A percentile compares a stretch with the other conserved stretches of the same genome.
phyloP scores from a whole-genome alignment of 53 echinoderm and acorn worm species.

The Astropecten irregularis region DNA sequence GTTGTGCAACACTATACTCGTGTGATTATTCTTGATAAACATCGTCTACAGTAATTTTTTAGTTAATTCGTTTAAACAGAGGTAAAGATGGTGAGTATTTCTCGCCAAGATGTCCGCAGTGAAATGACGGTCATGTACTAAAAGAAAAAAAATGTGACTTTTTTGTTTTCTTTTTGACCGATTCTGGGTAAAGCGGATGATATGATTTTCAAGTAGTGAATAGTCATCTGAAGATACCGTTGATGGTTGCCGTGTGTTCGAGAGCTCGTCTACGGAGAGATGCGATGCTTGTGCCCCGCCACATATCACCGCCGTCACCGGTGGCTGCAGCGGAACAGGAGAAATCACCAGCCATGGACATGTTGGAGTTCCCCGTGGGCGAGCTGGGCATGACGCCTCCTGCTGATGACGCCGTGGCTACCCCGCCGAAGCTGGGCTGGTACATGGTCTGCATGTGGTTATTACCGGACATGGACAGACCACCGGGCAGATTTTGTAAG shows the following conservation, averaged over 20 bases:
- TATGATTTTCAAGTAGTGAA: slow-evolving; percentile 6
- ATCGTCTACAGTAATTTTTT: too few relatives aligned
- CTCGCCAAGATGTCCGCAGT: not conserved
- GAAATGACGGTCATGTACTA: not conserved
- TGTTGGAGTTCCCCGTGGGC: slow-evolving; percentile 76
- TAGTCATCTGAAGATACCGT: slow-evolving; percentile 95
- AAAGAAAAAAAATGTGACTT: not conserved
- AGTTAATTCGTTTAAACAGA: not conserved
- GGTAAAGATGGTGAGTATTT: not conserved
- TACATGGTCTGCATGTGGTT: slow-evolving; percentile 96
- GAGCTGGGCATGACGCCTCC: slow-evolving; percentile 78
- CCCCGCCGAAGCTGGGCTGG: slow-evolving; percentile 88
- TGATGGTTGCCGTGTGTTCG: slow-evolving; percentile 94
- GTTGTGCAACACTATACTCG: too few relatives aligned
- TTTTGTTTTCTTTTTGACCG: not conserved
- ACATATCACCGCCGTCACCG: slow-evolving; percentile 79
- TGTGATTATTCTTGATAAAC: too few relatives aligned
- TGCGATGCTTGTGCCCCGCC: slow-evolving; percentile 99
- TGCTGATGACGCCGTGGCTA: slow-evolving; percentile 72
- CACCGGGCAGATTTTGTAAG: slow-evolving; percentile 59
- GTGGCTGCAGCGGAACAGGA: slow-evolving; percentile 79
- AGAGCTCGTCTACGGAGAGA: slow-evolving; percentile 92
- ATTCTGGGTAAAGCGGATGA: not conserved
- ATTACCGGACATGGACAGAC: slow-evolving; percentile 77
- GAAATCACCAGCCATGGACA: slow-evolving; percentile 73